Evolutionary conservation across 1,140 invertebrate species (phyloP), one percentile per base, ranked within the genome.

Genomic region (Ips typographus): DNA sequence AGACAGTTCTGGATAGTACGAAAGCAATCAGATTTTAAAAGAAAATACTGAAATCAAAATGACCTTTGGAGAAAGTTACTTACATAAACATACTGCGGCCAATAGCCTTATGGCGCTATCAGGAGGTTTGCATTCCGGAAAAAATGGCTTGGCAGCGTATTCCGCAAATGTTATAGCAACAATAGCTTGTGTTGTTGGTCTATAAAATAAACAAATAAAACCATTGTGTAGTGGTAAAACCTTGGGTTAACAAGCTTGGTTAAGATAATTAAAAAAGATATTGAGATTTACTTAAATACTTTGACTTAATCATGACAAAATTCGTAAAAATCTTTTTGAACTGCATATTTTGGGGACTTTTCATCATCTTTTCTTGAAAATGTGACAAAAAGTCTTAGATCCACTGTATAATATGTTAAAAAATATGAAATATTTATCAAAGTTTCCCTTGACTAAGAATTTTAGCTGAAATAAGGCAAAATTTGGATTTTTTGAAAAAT

Each of bases 101-200:
- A 92, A 82, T 2, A 93, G 80, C 70, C 90, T 84, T 5, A 91
- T 86, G 0, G 89, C 84, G 69, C 83, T 77, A 58, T 87, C 81
- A 0, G 91, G 90, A 7, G 87, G 85, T 42, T 85, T 80, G 76
- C 91, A 91, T 63, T 88, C 85, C 1, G 87, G 85, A 76, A 92
- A 96, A 76, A 96, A 91, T 0, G 95, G 94, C 78, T 96, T 91
- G 2, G 85, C 85, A 0, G 90, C 88, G 77, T 93, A 93, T 68
- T 92, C 85, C 1, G 91, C 90, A 78, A 93, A 92, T 1, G 91
- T 92, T 1, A 94, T 79, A 0, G 93, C 91, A 47, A 95, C 91
- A 40, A 95, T 92, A 4, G 93, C 91, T 78, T 92, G 88, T 1
- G 91, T 91, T 4, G 88, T 89, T 2, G 93, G 94, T 71, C 94